These are phyloP conservation scores for Matsumyia berberina DNA, from an alignment of 2,888 invertebrate species.

Conservation along the genomic window DNA sequence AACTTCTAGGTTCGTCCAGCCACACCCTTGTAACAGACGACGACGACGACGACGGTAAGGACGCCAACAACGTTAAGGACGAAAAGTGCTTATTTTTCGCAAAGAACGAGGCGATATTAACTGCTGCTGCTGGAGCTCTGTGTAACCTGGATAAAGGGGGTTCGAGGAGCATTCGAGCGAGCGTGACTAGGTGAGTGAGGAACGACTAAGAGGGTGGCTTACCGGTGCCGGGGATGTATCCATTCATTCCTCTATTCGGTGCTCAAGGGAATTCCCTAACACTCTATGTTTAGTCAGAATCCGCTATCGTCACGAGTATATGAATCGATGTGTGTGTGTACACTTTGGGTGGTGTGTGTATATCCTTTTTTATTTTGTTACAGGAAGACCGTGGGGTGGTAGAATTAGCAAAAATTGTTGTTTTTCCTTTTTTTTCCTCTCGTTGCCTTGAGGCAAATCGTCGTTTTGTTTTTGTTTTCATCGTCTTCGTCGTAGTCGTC, in stretches of 20 bases:
- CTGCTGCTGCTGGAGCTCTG: conserved; percentile 40
- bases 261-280: conserved; percentile 73
- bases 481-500: conserved; percentile 17
- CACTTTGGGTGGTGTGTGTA: conserved; percentile 3
- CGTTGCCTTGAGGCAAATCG: conserved; percentile 31
- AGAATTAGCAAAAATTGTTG: conserved; percentile 44
- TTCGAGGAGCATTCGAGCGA: conserved; percentile 16
- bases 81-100: conserved; percentile 44
- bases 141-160: conserved; percentile 44
- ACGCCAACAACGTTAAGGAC: conserved; percentile 45
- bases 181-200: conserved; percentile 43
- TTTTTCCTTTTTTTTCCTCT: conserved; percentile 35
- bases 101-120: conserved; percentile 48
- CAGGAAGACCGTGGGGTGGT: conserved; percentile 8
- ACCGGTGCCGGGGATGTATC: conserved; percentile 41
- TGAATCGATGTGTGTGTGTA: conserved; percentile 17
- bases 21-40: conserved; percentile 71
- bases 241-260: conserved; percentile 16
- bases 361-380: conserved; percentile 7
- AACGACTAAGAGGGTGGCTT: conserved; percentile 16
- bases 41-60: conserved; percentile 29
- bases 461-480: conserved; percentile 48
- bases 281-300: conserved; percentile 64
- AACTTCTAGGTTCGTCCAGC: conserved; percentile 59
- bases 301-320: not conserved